Percentiles rank a stretch among this genome's conserved stretches.
Conservation (phyloP, 2,113 vertebrate genomes). For the Plecturocebus donacophilus region DNA sequence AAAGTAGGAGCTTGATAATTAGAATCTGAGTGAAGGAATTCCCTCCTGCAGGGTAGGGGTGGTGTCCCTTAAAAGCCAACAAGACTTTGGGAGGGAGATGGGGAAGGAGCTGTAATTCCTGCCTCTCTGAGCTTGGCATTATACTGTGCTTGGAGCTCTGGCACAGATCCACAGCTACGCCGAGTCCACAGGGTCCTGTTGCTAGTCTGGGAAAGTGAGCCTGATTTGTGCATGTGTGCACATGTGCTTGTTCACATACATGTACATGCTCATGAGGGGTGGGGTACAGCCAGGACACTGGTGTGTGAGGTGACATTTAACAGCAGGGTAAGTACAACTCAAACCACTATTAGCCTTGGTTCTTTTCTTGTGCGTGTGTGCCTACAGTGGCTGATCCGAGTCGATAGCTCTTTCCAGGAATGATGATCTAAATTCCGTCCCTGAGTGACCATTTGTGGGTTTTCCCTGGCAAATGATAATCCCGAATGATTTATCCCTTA, state of each 20-base stretch:
- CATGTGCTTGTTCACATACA: not conserved
- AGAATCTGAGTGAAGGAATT: not conserved
- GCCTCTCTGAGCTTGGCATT: not conserved
- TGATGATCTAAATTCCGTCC: not conserved
- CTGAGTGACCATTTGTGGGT: not conserved
- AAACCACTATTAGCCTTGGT: not conserved
- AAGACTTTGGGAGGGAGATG: not conserved
- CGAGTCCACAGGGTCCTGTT: not conserved
- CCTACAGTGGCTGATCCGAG: not conserved
- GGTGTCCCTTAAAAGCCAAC: not conserved
- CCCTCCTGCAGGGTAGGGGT: not conserved
- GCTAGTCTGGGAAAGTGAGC: not conserved
- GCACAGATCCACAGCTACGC: not conserved
- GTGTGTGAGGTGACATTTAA: not conserved
- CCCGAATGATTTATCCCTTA: not conserved
- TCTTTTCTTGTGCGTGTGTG: not conserved
- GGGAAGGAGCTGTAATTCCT: not conserved
- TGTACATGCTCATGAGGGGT: not conserved
- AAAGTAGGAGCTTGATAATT: not conserved
- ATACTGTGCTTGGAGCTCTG: not conserved
- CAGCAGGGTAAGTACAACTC: not conserved
- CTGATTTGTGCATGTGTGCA: accelerated
- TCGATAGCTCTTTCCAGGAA: not conserved
- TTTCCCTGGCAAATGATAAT: not conserved
- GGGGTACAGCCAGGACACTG: not conserved